These are phyloP conservation scores for Rhabditoides inermis DNA, from an alignment of 2,888 invertebrate species.

Conservation along the genomic window DNA sequence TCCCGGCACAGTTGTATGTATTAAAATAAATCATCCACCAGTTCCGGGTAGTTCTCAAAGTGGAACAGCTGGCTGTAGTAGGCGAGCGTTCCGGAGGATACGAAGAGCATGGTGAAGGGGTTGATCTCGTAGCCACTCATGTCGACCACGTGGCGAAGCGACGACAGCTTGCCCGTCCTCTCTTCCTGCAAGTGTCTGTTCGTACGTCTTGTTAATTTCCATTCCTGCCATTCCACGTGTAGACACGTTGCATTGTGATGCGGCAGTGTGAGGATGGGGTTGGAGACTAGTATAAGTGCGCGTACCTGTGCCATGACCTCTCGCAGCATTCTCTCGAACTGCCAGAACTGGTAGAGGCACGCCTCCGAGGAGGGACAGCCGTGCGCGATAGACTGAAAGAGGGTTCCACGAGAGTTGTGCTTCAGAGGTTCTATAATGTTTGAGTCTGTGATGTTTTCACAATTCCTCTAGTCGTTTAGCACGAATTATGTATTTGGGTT, in stretches of 20 bases:
- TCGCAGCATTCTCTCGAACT: slow-evolving; percentile 49
- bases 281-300: not conserved
- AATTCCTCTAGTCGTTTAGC: no score
- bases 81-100: slow-evolving; percentile 45
- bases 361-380: slow-evolving; percentile 41
- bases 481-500: no score
- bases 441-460: no score
- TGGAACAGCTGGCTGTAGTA: slow-evolving; percentile 51
- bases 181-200: slow-evolving; percentile 30
- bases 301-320: slow-evolving; percentile 43
- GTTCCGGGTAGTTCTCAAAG: slow-evolving; percentile 51
- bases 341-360: slow-evolving; percentile 48
- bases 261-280: not conserved
- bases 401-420: no score
- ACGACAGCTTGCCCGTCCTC: slow-evolving; percentile 40
- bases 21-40: slow-evolving; percentile 30
- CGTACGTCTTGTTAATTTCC: not conserved
- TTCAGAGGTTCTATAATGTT: no score
- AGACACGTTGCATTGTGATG: not conserved
- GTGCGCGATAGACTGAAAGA: slow-evolving; percentile 44
- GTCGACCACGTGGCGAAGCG: slow-evolving; percentile 46
- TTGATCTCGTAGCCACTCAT: slow-evolving; percentile 50
- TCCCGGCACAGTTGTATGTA: slow-evolving; percentile 33
- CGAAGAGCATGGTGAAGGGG: slow-evolving; percentile 51
- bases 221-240: not conserved